Conservation (phyloP, 2,888 invertebrate genomes). For the Acrocera orbiculus region DNA sequence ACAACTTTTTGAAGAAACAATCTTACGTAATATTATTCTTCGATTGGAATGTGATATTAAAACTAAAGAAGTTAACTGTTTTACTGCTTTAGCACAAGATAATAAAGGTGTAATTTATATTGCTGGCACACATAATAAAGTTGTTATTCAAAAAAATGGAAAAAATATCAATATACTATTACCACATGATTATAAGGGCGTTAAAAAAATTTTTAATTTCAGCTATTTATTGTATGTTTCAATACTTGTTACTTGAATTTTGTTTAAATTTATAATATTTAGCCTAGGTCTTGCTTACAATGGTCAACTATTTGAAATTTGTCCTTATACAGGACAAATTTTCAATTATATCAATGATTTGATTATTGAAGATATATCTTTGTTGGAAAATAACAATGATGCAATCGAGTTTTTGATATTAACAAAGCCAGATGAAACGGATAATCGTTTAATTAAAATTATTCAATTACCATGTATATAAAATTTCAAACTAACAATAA, state of each 20-base stretch:
- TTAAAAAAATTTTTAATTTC: slow-evolving; percentile 23
- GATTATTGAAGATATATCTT: slow-evolving; percentile 23
- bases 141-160: slow-evolving; percentile 15
- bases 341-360: slow-evolving; percentile 9
- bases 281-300: slow-evolving; percentile 23
- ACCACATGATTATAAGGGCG: slow-evolving; percentile 17
- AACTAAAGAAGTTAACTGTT: too few relatives aligned
- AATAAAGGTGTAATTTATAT: slow-evolving; percentile 13
- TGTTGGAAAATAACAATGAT: slow-evolving; percentile 25
- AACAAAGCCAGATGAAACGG: slow-evolving; percentile 16
- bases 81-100: neutral
- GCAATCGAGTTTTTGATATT: slow-evolving; percentile 24
- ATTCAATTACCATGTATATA: slow-evolving; percentile 27
- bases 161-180: slow-evolving; percentile 16
- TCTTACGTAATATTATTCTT: slow-evolving; percentile 6
- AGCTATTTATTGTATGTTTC: slow-evolving; percentile 23
- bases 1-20: slow-evolving; percentile 17
- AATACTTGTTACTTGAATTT: neutral
- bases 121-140: slow-evolving; percentile 14
- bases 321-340: slow-evolving; percentile 21
- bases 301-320: slow-evolving; percentile 25
- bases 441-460: slow-evolving; percentile 19
- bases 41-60: too few relatives aligned
- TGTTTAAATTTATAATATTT: neutral
- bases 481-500: neutral